These are phyloP conservation scores for Echinops telfairi DNA, from an alignment of 2,113 vertebrate genomes.

Conservation along the genomic window DNA sequence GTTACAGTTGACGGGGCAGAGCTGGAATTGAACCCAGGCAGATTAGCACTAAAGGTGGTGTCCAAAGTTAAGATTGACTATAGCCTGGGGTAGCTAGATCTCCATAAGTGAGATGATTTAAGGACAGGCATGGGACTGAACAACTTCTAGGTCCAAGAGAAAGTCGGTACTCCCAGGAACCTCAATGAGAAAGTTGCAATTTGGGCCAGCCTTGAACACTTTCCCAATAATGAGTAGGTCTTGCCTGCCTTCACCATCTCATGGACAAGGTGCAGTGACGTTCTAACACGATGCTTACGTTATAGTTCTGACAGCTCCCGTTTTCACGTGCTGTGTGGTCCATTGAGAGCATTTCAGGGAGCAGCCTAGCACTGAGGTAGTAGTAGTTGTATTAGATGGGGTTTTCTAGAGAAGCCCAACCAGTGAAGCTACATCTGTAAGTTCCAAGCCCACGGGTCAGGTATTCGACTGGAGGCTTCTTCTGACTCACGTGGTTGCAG, in stretches of 20 bases:
- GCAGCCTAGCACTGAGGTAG: neutral
- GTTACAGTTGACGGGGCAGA: constrained; percentile 18
- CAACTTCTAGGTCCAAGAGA: neutral
- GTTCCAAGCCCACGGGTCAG: too few relatives aligned
- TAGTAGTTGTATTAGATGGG: neutral
- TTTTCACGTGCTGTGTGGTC: neutral
- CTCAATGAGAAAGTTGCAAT: neutral
- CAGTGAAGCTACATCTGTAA: too few relatives aligned
- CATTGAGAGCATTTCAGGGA: neutral
- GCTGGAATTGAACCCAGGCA: neutral
- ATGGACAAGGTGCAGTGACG: neutral
- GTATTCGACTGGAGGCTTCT: too few relatives aligned
- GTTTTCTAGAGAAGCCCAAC: too few relatives aligned
- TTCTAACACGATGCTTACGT: neutral
- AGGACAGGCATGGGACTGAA: neutral
- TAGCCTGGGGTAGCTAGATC: neutral
- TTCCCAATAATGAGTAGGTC: neutral
- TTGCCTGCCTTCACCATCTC: neutral
- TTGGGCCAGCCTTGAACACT: neutral
- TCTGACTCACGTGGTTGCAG: too few relatives aligned
- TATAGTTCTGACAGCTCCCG: neutral
- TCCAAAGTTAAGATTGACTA: neutral
- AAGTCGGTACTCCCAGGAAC: constrained; percentile 5
- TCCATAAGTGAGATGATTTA: neutral
- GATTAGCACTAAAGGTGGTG: neutral